Base-by-base conservation (phyloP, 2,113 vertebrate species). In the Anarhynchus alexandrinus region DNA sequence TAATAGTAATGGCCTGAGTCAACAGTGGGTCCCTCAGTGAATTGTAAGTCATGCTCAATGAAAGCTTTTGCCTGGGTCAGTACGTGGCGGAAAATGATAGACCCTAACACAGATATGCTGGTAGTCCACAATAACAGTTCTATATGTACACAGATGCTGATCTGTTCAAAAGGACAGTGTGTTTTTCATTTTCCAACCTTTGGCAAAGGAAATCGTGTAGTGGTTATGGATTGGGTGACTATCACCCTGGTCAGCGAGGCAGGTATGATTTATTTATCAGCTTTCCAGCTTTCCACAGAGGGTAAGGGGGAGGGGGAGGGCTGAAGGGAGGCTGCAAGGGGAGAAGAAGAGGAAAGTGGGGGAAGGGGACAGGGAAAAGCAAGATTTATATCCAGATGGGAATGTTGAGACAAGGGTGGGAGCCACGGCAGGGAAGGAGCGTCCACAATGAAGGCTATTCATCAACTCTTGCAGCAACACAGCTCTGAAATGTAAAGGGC, bases 381-480 rank as follows among this genome's bases (percentile, higher is more conserved):
- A 96, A 97, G 97, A 98, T 98, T 98, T 98, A 97, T 98, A 96
- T 96, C 94, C 93, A 95, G 91, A 96, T 87, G 93, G 94, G 92
- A 97, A 97, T 94, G 96, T 85, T 95, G 93, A 96, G 96, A 95
- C 90, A 93, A 94, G 96, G 94, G 94, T 94, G 94, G 95, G 91
- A 90, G 92, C 92, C 88, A 6, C 36, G 3, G 91, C 96, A 90
- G 84, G 93, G 92, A 94, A 88, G 67, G 86, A 93, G 38, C 9
- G 36, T 95, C 97, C 93, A 98, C 96, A 98, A 98, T 97, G 97
- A 94, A 92, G 82, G 95, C 81, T 95, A 98, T 97, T 98, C 97
- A 98, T 97, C 93, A 97, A 91, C 85, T 34, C 72, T 65, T 57
- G 80, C 71, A 82, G 91, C 83, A 97, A 27, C 81, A 73, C 57